A percentile compares a stretch with the other conserved stretches of the same genome.
Conservation (phyloP, 2,797 vertebrate genomes). For the Chromobotia macracanthus region DNA sequence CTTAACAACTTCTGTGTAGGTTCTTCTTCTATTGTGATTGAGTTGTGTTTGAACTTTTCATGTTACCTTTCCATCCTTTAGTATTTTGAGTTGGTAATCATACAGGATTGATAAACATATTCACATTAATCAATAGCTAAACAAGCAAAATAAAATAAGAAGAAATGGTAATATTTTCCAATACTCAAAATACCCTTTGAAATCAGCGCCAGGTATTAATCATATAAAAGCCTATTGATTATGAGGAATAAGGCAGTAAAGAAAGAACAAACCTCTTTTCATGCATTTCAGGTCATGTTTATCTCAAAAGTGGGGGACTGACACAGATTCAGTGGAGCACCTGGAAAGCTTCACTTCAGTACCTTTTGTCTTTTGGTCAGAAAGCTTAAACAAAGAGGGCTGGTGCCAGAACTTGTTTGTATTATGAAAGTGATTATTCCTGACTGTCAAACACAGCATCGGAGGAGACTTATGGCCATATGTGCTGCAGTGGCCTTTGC, state of each 20-base stretch:
- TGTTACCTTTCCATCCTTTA: no score
- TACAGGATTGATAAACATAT: neutral
- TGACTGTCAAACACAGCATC: constrained; percentile 73
- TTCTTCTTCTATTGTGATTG: no score
- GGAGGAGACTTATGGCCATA: constrained; percentile 56
- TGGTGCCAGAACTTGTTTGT: constrained; percentile 61
- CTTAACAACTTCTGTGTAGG: no score
- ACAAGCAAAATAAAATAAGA: neutral
- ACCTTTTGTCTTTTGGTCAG: constrained; percentile 58
- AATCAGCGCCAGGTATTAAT: constrained; percentile 30
- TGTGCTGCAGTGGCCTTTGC: constrained; percentile 51
- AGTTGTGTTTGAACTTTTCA: no score
- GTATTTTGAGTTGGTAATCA: no score
- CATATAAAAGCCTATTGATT: neutral
- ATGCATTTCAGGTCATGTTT: neutral
- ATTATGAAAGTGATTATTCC: constrained; percentile 72
- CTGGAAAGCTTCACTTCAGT: constrained; percentile 52
- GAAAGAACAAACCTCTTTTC: constrained; percentile 25
- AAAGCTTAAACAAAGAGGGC: constrained; percentile 51
- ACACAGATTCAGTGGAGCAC: constrained; percentile 51
- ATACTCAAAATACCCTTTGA: constrained; percentile 2
- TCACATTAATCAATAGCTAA: neutral
- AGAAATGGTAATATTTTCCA: neutral
- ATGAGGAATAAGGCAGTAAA: neutral
- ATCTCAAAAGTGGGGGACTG: constrained; percentile 27